Conservation (phyloP, 2,113 vertebrate genomes). For the Cervus canadensis region DNA sequence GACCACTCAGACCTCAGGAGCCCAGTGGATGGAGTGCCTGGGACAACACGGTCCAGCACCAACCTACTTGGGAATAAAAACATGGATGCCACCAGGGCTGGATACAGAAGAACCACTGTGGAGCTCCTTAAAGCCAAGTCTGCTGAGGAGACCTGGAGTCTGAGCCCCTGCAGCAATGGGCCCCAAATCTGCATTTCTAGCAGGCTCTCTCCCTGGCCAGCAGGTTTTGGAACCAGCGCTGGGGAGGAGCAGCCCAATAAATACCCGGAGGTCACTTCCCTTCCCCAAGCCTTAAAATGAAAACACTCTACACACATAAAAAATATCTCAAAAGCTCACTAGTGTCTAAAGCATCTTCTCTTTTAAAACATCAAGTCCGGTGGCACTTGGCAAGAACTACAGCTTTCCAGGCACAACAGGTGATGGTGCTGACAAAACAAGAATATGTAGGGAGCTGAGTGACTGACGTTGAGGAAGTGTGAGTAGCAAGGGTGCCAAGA, state of each 20-base stretch:
- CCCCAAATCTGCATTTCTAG: fast-evolving
- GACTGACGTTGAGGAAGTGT: not conserved
- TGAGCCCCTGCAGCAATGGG: fast-evolving
- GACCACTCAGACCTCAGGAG: not conserved
- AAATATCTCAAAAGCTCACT: slow-evolving; percentile 21
- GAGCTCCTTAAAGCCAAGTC: no score
- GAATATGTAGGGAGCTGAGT: not conserved
- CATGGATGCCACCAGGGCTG: not conserved
- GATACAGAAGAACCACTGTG: not conserved
- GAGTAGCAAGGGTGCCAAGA: not conserved
- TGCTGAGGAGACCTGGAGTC: not conserved
- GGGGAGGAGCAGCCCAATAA: not conserved
- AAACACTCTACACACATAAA: not conserved
- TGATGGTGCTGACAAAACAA: not conserved
- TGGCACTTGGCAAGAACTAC: not conserved
- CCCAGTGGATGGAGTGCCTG: not conserved
- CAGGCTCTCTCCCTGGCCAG: not conserved
- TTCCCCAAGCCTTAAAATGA: not conserved
- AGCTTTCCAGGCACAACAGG: not conserved
- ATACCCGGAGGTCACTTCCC: not conserved
- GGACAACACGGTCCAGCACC: not conserved
- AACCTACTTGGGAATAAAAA: not conserved
- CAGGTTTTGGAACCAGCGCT: not conserved
- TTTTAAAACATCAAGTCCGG: not conserved
- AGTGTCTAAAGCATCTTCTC: not conserved